Base-by-base conservation (phyloP, 2,888 invertebrate species). In the Maniola hyperantus region DNA sequence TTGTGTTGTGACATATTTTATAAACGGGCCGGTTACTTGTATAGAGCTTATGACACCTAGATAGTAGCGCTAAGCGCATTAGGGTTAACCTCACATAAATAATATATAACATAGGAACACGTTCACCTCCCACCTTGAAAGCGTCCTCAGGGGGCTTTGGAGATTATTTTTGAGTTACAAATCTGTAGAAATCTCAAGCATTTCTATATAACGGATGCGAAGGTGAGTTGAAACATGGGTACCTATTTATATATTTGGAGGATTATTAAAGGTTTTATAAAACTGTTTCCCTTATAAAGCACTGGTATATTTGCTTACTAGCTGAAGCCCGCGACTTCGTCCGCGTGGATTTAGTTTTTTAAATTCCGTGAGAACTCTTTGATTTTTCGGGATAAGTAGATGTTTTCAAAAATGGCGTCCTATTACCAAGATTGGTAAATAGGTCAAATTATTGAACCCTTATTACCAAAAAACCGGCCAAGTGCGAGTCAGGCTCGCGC, bases 11-110 rank as follows among this genome's bases (percentile, higher is more conserved):
- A 42, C 36, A 61, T 10, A 15, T 51, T 51, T 18, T 39, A 51
- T 33, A 18, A 54, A 54, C 42, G 59, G 42, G 44, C 20, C 55
- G 18, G 58, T 51, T 26, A 20, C 42, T 50, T 42, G 26, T 64
- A 39, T 55, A n/a, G 57, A 46, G 55, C 59, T 72, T 75, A 75
- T 71, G 72, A 71, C 73, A 75, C 72, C 68, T 67, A 66, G n/a
- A n/a, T n/a, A n/a, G 73, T 60, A 66, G 74, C 69, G 74, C 71
- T 78, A 78, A 78, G 77, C 74, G 74, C 74, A 74, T 78, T 78
- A 77, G 63, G 65, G 66, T 71, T 72, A 75, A 77, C 73, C 73
- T 71, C 69, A 48, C 67, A 65, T 77, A 72, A 76, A 76, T 76
- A 77, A 75, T 77, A 72, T 74, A 75, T 74, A 71, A 71, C 71